phyloP scores from a whole-genome alignment of 2,797 vertebrate species.

The Silurus aristotelis region DNA sequence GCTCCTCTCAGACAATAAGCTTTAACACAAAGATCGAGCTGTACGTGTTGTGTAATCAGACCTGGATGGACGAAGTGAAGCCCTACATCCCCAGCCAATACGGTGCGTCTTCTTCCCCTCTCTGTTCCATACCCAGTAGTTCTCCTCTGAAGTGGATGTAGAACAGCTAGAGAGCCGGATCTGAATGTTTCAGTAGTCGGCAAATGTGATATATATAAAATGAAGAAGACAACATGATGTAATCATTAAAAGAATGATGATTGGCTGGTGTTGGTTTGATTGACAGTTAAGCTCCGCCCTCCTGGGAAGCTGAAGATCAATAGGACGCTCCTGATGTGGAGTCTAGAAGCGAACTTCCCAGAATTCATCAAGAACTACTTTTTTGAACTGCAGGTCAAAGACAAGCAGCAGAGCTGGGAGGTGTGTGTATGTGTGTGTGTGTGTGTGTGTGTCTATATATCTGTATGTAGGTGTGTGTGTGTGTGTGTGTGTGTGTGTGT shows the following conservation, averaged over 20 bases:
- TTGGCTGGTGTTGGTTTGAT: neutral
- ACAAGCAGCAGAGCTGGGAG: slow-evolving; percentile 51
- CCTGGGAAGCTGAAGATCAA: slow-evolving; percentile 59
- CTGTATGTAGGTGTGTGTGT: too few relatives aligned
- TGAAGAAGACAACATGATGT: neutral
- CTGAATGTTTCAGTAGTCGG: neutral
- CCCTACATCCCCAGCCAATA: accelerated
- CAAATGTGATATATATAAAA: neutral
- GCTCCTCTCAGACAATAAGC: slow-evolving; percentile 51
- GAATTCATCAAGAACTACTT: accelerated
- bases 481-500: too few relatives aligned
- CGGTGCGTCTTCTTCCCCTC: slow-evolving; percentile 59
- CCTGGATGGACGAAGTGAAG: slow-evolving; percentile 6
- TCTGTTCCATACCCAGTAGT: too few relatives aligned
- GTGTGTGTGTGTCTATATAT: slow-evolving; percentile 21
- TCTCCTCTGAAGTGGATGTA: too few relatives aligned
- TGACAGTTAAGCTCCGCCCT: slow-evolving; percentile 70
- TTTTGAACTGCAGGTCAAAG: slow-evolving; percentile 65
- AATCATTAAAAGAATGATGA: neutral
- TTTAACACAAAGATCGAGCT: accelerated
- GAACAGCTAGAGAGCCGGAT: too few relatives aligned
- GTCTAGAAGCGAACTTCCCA: slow-evolving; percentile 34
- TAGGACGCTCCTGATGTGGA: slow-evolving; percentile 62
- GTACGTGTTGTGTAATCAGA: slow-evolving; percentile 58
- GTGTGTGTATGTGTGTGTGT: slow-evolving; percentile 44